Conservation (phyloP, 64 coral and sea anemone species). For the Platygyra sinensis region DNA sequence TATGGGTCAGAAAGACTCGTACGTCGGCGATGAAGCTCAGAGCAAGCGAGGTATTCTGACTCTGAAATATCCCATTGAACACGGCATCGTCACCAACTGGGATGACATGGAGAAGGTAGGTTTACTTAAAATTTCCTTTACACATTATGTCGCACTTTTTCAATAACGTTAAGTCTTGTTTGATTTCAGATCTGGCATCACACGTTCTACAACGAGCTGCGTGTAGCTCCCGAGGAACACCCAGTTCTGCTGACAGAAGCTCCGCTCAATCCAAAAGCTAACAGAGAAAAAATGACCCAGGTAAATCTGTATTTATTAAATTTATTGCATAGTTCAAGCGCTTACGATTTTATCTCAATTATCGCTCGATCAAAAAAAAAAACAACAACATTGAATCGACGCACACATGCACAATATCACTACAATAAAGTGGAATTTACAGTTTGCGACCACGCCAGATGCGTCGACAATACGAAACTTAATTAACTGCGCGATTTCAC, state of each 20-base stretch:
- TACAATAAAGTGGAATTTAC: too few species aligned
- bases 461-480: too few species aligned
- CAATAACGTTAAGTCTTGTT: neutral
- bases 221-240: conserved; percentile 73
- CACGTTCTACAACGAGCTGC: conserved; percentile 82
- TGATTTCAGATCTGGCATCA: conserved; percentile 81
- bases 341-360: too few species aligned
- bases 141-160: neutral
- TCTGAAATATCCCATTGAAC: conserved; percentile 85
- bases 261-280: conserved; percentile 72
- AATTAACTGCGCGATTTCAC: too few species aligned
- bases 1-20: conserved; percentile 92
- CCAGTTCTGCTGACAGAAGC: conserved; percentile 66
- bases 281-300: conserved; percentile 84
- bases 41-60: conserved; percentile 91
- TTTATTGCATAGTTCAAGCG: too few species aligned
- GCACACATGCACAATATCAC: too few species aligned
- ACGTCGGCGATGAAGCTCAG: conserved; percentile 84
- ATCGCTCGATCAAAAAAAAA: too few species aligned
- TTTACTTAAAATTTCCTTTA: too few species aligned
- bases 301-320: neutral
- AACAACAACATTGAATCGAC: too few species aligned
- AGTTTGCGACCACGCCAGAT: too few species aligned
- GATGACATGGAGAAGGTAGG: conserved; percentile 85
- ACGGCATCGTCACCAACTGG: conserved; percentile 89